Evolutionary conservation across 1,140 invertebrate species (phyloP), one percentile per base, ranked within the genome.

Genomic region (roundworm (Caenorhabditis elegans)): DNA sequence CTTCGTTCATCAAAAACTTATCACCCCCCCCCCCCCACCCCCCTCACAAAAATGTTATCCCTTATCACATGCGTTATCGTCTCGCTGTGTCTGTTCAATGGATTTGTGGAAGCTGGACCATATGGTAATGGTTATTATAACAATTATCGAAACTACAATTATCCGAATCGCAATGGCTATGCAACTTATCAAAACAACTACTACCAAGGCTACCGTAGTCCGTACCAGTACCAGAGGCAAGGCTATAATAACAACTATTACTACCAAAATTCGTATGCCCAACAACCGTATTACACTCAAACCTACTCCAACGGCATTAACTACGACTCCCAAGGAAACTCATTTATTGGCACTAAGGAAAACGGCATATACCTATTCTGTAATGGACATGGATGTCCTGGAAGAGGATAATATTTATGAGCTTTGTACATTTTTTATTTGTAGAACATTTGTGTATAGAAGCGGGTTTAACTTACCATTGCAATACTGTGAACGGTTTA

Each of bases 281-380:
- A 36, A 39, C 60, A 43, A 43, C 39, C 39, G 15, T 8, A 15
- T 43, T 43, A 43, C 39, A 15, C 39, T 5, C 60, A 8, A 70
- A n/a, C 26, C 5, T 70, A 36, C 22, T 22, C 10, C 5, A 70
- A 39, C 28, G 60, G 60, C 3, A 70, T 70, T 22, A 70, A 70
- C 13, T 70, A 70, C 13, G 60, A 70, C 13, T 70, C 60, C 1
- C 10, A 70, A 6, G 60, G 60, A 39, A 70, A 70, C 19, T 70
- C 60, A 13, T 70, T 39, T 13, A 39, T 70, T 19, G 60, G 60
- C 36, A 70, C 34, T 1, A 70, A 70, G 19, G 60, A 70, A 5
- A 70, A 70, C 22, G 60, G 60, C 2, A 70, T 70, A 8, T 70
- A 70, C n/a, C 19, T 70, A 13, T 70, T 70, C 34, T 70, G 60